These are phyloP conservation scores for Rallus crepitans DNA, from an alignment of 2,797 vertebrate species.

Conservation along the genomic window DNA sequence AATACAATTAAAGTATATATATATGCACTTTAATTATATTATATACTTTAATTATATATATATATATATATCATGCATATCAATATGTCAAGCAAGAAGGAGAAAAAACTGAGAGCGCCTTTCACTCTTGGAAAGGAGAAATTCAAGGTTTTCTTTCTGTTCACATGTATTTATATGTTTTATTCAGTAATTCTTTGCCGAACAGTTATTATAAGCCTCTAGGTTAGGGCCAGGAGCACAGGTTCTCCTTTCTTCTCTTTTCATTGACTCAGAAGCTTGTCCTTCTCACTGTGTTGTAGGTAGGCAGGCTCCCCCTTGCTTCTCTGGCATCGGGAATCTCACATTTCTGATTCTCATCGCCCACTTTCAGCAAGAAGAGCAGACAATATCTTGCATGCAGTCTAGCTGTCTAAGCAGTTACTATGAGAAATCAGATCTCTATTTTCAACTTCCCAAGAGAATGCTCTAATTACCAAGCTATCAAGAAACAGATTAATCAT, in stretches of 20 bases:
- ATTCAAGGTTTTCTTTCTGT: not conserved
- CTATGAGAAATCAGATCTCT: constrained; percentile 48
- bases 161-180: not conserved
- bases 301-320: not conserved
- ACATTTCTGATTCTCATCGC: not conserved
- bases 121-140: not conserved
- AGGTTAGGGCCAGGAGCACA: not conserved
- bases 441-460: constrained; percentile 47
- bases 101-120: not conserved
- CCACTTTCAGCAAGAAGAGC: not conserved
- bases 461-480: constrained; percentile 43
- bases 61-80: too few species aligned
- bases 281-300: not conserved
- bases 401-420: not conserved
- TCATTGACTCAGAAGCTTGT: not conserved
- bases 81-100: not conserved
- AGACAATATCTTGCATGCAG: not conserved
- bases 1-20: not conserved
- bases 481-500: constrained; percentile 48
- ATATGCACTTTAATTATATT: too few species aligned
- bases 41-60: too few species aligned
- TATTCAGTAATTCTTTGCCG: not conserved
- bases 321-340: not conserved
- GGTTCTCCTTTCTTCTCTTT: not conserved
- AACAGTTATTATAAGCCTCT: not conserved